Conservation (phyloP, 2,888 invertebrate genomes). For the Phyto melanocephala region DNA sequence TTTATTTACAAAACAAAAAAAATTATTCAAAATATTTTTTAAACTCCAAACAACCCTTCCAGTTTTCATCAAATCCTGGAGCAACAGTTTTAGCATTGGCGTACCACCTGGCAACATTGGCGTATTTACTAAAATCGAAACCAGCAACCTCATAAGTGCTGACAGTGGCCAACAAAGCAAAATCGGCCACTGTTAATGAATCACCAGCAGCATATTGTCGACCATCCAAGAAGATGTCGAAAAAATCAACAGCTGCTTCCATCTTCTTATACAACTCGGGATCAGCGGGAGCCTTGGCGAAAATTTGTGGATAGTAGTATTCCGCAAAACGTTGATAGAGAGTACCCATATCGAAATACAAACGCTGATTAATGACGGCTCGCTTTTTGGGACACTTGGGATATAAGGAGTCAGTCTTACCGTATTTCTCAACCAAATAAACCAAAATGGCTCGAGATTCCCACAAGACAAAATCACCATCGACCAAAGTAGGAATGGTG, state of each 20-base stretch:
- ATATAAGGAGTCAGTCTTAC: slow-evolving; percentile 83
- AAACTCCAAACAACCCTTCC: slow-evolving; percentile 58
- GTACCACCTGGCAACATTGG: slow-evolving; percentile 84
- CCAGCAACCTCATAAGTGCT: slow-evolving; percentile 84
- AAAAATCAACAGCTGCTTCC: slow-evolving; percentile 83
- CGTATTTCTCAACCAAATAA: slow-evolving; percentile 88
- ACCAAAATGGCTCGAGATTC: slow-evolving; percentile 90
- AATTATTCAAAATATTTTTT: slow-evolving; percentile 51
- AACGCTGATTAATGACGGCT: slow-evolving; percentile 86
- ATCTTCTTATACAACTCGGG: slow-evolving; percentile 84
- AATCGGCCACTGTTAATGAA: slow-evolving; percentile 87
- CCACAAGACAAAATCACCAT: slow-evolving; percentile 87
- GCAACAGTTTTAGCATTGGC: slow-evolving; percentile 82
- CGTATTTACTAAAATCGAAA: slow-evolving; percentile 84
- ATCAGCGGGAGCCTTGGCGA: slow-evolving; percentile 82
- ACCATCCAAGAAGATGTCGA: slow-evolving; percentile 85
- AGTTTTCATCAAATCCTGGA: slow-evolving; percentile 80
- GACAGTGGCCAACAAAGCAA: slow-evolving; percentile 83
- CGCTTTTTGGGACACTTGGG: slow-evolving; percentile 87
- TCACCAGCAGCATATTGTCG: slow-evolving; percentile 85
- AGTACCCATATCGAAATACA: slow-evolving; percentile 88
- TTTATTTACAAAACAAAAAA: too few relatives aligned
- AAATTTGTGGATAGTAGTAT: slow-evolving; percentile 83
- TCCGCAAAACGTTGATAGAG: slow-evolving; percentile 84
- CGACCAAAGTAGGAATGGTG: slow-evolving; percentile 88